Percentiles rank a stretch among this genome's conserved stretches.
phyloP scores from a whole-genome alignment of 2,797 vertebrate genomes.

The Meda fulgida region DNA sequence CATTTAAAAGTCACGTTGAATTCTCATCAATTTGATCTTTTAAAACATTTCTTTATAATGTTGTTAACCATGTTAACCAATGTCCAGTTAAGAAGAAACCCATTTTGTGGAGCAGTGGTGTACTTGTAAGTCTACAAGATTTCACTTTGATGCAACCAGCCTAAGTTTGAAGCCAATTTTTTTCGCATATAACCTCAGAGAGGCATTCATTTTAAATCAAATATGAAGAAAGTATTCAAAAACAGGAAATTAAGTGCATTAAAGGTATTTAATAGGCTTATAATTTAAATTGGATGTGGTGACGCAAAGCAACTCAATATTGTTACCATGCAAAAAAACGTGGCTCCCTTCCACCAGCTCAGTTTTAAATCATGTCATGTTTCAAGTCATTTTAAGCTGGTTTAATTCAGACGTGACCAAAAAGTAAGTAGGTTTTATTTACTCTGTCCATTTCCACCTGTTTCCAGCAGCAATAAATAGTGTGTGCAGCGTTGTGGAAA shows the following conservation, averaged over 20 bases:
- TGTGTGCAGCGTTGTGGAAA: neutral
- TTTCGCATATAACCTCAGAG: neutral
- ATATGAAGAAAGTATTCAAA: neutral
- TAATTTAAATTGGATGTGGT: neutral
- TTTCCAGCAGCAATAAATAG: neutral
- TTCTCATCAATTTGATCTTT: neutral
- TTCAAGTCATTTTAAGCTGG: neutral
- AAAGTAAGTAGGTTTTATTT: constrained; percentile 7
- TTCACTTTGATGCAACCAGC: neutral
- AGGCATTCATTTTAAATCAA: neutral
- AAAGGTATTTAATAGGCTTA: neutral
- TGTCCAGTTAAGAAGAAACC: neutral
- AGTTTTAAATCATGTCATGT: neutral
- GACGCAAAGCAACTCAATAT: neutral
- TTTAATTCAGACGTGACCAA: neutral
- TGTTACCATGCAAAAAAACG: neutral
- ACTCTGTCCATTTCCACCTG: neutral
- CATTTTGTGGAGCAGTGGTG: too few relatives aligned
- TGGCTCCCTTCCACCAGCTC: neutral
- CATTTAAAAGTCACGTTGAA: neutral
- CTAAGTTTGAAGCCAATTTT: neutral
- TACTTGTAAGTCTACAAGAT: neutral
- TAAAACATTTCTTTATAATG: neutral
- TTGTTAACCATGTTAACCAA: too few relatives aligned
- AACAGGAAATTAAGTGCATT: neutral